These are phyloP conservation scores for Ranitomeya imitator DNA, from an alignment of 2,113 vertebrate genomes.

Conservation along the genomic window DNA sequence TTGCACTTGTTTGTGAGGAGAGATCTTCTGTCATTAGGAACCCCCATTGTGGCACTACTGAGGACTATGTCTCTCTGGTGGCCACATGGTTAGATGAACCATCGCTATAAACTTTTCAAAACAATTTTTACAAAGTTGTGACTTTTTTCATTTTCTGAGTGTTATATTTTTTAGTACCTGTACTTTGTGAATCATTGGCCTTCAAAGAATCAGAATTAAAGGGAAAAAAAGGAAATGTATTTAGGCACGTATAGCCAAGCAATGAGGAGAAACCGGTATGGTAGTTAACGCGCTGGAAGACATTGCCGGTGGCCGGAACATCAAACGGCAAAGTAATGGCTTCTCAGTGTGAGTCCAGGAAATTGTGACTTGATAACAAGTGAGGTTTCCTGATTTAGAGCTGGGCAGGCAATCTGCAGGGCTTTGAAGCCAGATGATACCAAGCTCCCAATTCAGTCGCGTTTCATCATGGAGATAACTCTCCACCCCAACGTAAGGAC, in stretches of 20 bases:
- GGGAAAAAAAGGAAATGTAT: constrained; percentile 27
- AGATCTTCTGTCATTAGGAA: not conserved
- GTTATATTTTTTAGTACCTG: not conserved
- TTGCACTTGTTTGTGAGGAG: no score
- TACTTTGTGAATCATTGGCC: not conserved
- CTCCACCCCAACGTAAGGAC: not conserved
- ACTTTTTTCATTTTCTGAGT: not conserved
- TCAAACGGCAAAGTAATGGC: constrained; percentile 79
- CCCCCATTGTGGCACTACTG: not conserved
- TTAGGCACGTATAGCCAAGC: constrained; percentile 62
- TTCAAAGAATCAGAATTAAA: constrained; percentile 22
- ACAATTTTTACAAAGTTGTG: not conserved
- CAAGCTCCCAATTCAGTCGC: constrained; percentile 49
- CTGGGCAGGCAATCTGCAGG: constrained; percentile 68
- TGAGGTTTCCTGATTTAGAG: constrained; percentile 77
- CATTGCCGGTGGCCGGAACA: constrained; percentile 76
- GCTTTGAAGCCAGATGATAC: constrained; percentile 69
- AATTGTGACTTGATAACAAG: constrained; percentile 80
- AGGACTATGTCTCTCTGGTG: not conserved
- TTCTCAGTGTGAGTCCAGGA: constrained; percentile 70
- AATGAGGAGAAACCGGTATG: constrained; percentile 57
- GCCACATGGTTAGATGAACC: not conserved
- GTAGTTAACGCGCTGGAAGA: constrained; percentile 64
- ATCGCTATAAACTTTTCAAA: not conserved
- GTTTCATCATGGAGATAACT: not conserved